These are phyloP conservation scores for Salarias fasciatus DNA, from an alignment of 2,797 vertebrate genomes.

Conservation along the genomic window DNA sequence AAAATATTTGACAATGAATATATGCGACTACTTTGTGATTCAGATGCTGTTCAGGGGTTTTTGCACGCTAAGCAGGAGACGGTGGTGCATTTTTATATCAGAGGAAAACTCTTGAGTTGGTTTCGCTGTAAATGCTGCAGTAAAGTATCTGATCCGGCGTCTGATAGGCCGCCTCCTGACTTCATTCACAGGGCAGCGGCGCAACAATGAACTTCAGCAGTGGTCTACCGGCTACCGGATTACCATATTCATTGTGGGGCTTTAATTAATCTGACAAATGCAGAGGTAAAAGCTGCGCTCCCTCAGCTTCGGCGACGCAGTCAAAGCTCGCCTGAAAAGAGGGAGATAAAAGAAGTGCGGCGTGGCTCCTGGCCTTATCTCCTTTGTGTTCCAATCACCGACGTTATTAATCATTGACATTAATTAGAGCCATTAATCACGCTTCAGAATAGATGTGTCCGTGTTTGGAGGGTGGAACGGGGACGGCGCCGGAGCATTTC, in stretches of 20 bases:
- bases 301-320: constrained; percentile 54
- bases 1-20: not conserved
- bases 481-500: constrained; percentile 62
- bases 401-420: constrained; percentile 81
- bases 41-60: not conserved
- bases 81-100: not conserved
- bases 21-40: not conserved
- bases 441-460: constrained; percentile 77
- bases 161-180: constrained; percentile 38
- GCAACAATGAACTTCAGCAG: constrained; percentile 47
- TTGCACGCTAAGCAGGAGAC: constrained; percentile 1
- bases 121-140: constrained; percentile 17
- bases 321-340: constrained; percentile 74
- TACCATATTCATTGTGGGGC: constrained; percentile 81
- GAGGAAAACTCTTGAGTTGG: constrained; percentile 2
- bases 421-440: constrained; percentile 87
- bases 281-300: constrained; percentile 71
- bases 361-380: constrained; percentile 79
- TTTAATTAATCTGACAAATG: constrained; percentile 84
- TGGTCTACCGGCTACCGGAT: constrained; percentile 60
- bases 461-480: constrained; percentile 62
- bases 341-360: constrained; percentile 79
- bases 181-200: constrained; percentile 33
- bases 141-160: constrained; percentile 32
- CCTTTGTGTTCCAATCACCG: constrained; percentile 79